Evolutionary conservation across 2,113 vertebrate species (phyloP).

Genomic region (Chaetodon auriga): DNA sequence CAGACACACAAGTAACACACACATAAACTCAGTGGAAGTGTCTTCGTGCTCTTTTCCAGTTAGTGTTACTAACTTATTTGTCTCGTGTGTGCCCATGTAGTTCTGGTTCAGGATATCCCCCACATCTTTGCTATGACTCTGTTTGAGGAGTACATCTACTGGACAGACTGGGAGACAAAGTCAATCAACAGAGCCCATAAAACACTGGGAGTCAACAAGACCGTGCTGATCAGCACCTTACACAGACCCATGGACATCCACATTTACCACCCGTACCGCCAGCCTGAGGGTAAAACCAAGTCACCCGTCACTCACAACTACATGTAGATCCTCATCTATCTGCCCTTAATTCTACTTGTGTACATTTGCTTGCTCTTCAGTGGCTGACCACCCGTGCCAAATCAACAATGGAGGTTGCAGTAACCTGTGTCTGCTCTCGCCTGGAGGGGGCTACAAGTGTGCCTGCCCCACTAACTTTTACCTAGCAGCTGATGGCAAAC

Average conservation of each 20-base stretch:
- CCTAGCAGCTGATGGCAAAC: conserved; percentile 90
- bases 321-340: not conserved
- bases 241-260: conserved; percentile 97
- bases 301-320: accelerated
- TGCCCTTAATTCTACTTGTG: not conserved
- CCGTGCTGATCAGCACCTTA: conserved; percentile 93
- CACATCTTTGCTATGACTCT: conserved; percentile 96
- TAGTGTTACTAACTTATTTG: conserved; percentile 1
- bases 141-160: conserved; percentile 98
- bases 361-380: conserved; percentile 71
- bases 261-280: conserved; percentile 93
- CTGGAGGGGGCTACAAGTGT: conserved; percentile 91
- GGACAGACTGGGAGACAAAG: conserved; percentile 98
- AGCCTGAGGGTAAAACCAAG: conserved; percentile 89
- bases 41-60: not conserved
- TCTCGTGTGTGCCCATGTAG: conserved; percentile 71
- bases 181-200: conserved; percentile 97
- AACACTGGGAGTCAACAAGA: conserved; percentile 89
- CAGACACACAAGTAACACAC: conserved; percentile 89
- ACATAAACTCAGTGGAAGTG: not conserved
- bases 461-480: conserved; percentile 99
- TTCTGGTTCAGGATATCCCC: conserved; percentile 93
- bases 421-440: conserved; percentile 96
- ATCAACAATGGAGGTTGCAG: conserved; percentile 94
- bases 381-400: conserved; percentile 94